phyloP scores from a whole-genome alignment of 2,888 invertebrate species.

The Petrolisthes cinctipes region DNA sequence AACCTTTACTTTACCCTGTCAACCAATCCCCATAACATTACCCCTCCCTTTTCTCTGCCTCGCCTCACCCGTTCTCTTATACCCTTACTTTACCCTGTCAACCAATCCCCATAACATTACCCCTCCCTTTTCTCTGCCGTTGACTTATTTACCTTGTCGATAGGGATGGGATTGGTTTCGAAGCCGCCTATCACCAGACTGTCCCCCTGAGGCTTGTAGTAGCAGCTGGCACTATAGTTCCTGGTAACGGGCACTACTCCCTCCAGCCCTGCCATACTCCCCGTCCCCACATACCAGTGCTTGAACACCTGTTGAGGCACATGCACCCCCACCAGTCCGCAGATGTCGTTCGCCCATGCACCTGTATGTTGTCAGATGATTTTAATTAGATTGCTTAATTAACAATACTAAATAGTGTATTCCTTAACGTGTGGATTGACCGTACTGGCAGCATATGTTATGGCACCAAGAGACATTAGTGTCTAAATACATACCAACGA shows the following conservation, averaged over 20 bases:
- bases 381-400: background rate
- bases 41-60: background rate
- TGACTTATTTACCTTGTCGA: conserved; percentile 76
- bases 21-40: too few species aligned
- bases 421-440: background rate
- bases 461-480: too few species aligned
- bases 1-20: too few species aligned
- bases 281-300: conserved; percentile 88
- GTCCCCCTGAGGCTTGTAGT: conserved; percentile 86
- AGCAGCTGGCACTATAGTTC: conserved; percentile 86
- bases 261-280: conserved; percentile 81
- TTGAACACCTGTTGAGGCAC: conserved; percentile 87
- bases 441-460: too few species aligned
- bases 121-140: background rate
- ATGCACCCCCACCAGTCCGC: conserved; percentile 77
- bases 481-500: too few species aligned
- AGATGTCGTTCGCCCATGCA: conserved; percentile 85
- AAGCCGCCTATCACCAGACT: conserved; percentile 88
- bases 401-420: background rate
- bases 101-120: too few species aligned
- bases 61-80: too few species aligned
- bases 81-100: too few species aligned
- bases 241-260: conserved; percentile 81
- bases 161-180: conserved; percentile 84
- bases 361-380: conserved; percentile 71